Conservation (phyloP, 2,113 vertebrate species). For the Synchiropus splendidus region DNA sequence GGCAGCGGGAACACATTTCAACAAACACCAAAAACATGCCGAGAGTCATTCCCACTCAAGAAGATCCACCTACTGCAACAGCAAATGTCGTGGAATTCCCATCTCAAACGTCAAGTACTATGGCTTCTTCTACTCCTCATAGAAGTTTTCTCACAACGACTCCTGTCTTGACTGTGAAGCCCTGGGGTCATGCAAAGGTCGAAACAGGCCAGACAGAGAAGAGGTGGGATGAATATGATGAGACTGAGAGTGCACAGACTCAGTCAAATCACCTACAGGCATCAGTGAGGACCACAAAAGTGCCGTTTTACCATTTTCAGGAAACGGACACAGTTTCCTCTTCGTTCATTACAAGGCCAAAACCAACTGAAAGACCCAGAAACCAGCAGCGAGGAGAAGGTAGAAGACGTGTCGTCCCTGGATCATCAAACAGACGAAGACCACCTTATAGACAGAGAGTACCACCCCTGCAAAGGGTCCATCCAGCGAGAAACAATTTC, state of each 20-base stretch:
- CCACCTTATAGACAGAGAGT: slow-evolving; percentile 53
- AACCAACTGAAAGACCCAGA: slow-evolving; percentile 11
- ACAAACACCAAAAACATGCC: slow-evolving; percentile 61
- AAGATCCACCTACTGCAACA: slow-evolving; percentile 24
- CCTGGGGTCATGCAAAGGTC: not conserved
- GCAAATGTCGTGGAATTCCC: slow-evolving; percentile 7
- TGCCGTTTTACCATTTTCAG: too few species aligned
- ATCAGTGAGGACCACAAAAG: too few species aligned
- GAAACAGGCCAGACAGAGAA: slow-evolving; percentile 2
- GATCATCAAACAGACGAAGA: slow-evolving; percentile 42
- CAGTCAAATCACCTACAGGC: slow-evolving; percentile 5
- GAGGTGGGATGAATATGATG: not conserved
- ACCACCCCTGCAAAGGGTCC: slow-evolving; percentile 42
- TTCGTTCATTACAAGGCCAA: too few species aligned
- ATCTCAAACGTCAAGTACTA: slow-evolving; percentile 6
- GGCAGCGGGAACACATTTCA: slow-evolving; percentile 59
- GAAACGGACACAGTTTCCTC: too few species aligned
- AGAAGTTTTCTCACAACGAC: slow-evolving; percentile 1
- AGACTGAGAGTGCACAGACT: slow-evolving; percentile 4
- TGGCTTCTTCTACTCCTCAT: not conserved
- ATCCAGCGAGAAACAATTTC: slow-evolving; percentile 26
- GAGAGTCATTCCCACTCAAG: slow-evolving; percentile 24
- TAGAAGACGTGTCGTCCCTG: slow-evolving; percentile 27
- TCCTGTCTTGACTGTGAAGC: not conserved
- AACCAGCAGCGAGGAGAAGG: slow-evolving; percentile 20